These are phyloP conservation scores for Bemisia tabaci DNA, from an alignment of 1,140 invertebrate genomes.

Conservation along the genomic window DNA sequence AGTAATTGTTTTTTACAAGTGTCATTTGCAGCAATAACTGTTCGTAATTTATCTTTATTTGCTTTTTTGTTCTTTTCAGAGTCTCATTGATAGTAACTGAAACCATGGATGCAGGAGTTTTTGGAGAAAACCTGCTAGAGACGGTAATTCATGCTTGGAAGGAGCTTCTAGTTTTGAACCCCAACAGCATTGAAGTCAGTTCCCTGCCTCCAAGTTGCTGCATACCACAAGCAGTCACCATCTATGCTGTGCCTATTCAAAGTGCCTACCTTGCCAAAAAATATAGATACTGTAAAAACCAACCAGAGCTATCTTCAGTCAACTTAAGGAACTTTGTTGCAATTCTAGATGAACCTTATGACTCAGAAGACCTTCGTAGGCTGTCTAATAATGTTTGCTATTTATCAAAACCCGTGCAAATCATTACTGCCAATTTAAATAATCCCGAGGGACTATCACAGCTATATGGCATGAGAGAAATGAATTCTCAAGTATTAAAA, in stretches of 20 bases:
- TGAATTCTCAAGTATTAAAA: slow-evolving; percentile 3
- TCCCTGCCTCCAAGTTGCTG: slow-evolving; percentile 31
- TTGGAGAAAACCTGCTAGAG: slow-evolving; percentile 55
- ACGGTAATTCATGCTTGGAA: slow-evolving; percentile 52
- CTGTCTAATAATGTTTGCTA: slow-evolving; percentile 36
- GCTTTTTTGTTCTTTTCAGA: no score
- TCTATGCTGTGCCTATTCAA: slow-evolving; percentile 45
- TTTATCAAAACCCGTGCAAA: slow-evolving; percentile 39
- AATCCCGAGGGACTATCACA: slow-evolving; percentile 35
- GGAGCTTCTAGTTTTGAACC: slow-evolving; percentile 29
- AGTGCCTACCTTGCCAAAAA: slow-evolving; percentile 25
- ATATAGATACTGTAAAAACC: slow-evolving; percentile 9
- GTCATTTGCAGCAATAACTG: no score
- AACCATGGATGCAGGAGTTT: slow-evolving; percentile 60
- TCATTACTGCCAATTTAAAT: slow-evolving; percentile 52
- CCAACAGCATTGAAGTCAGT: background rate
- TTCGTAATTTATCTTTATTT: no score
- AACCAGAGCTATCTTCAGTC: background rate
- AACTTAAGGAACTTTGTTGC: slow-evolving; percentile 3
- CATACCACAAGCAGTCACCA: slow-evolving; percentile 45
- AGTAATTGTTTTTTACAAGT: no score
- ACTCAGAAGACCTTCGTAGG: slow-evolving; percentile 46
- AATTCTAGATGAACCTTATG: slow-evolving; percentile 40
- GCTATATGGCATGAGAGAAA: slow-evolving; percentile 11
- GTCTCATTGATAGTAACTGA: slow-evolving; percentile 55